Conservation (phyloP, 92 coral and sea anemone species). For the Palythoa grandis region DNA sequence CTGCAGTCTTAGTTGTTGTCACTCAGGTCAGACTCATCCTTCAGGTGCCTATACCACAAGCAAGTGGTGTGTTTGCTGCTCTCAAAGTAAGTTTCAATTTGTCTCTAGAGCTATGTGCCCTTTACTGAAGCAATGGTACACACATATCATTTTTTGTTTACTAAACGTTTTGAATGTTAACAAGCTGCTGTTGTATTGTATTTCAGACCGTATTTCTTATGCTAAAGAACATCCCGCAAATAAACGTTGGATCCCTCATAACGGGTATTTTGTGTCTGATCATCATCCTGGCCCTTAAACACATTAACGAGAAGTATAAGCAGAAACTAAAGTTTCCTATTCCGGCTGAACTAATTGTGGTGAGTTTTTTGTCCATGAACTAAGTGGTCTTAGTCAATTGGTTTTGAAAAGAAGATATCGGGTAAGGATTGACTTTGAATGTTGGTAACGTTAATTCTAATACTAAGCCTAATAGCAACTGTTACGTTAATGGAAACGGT, state of each 20-base stretch:
- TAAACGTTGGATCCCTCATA: constrained; percentile 83
- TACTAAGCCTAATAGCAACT: not conserved
- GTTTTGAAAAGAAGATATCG: not conserved
- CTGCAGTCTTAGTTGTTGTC: constrained; percentile 81
- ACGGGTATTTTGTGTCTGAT: constrained; percentile 79
- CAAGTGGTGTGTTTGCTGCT: constrained; percentile 65
- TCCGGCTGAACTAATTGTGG: constrained; percentile 95
- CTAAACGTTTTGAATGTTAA: not conserved
- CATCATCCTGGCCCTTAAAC: constrained; percentile 72
- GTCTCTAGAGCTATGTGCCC: not conserved
- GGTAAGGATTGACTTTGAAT: not conserved
- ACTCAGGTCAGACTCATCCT: constrained; percentile 85
- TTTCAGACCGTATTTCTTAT: constrained; percentile 57
- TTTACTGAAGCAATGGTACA: too few species aligned
- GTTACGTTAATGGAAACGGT: not conserved
- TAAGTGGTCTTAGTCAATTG: too few species aligned
- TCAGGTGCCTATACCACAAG: constrained; percentile 73
- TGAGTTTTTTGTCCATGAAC: constrained; percentile 20
- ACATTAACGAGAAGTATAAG: constrained; percentile 73
- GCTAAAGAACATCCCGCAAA: constrained; percentile 59
- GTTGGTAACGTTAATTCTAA: not conserved
- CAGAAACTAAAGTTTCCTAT: constrained; percentile 74
- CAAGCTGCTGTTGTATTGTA: not conserved
- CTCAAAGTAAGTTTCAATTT: constrained; percentile 63
- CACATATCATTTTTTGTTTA: too few species aligned